Evolutionary conservation across 2,888 invertebrate genomes (phyloP), one percentile per base, ranked within the genome.

Genomic region (Zhuqinia jingwanae): DNA sequence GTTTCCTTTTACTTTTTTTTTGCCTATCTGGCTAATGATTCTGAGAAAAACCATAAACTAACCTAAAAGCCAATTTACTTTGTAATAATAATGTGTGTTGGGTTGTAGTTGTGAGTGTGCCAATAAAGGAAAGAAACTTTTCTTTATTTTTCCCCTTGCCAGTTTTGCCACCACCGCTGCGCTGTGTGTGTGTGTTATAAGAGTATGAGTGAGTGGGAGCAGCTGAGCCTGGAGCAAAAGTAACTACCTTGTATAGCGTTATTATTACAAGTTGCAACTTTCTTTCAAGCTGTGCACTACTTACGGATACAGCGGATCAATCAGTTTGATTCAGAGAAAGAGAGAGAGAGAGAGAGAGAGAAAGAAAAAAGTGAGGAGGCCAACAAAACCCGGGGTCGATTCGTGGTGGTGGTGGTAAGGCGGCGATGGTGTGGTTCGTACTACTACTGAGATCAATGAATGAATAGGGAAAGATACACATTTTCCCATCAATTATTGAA

Each of bases 401-500:
- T 36, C 27, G 63, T 63, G 63, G 30, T 20, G 63, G 8, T 13
- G 30, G 58, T n/a, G 20, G 56, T 20, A 50, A n/a, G n/a, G 6
- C n/a, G 65, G 65, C 25, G 65, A 42, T 65, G 36, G 68, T 45
- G 68, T 68, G 68, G 68, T 47, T 36, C 36, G 8, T 36, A 36
- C 36, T n/a, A n/a, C n/a, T n/a, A n/a, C n/a, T 36, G 5, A 27
- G 68, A 36, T 36, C 5, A 36, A 3, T 36, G 36, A 36, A 36
- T 36, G 73, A 73, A 73, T 58, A 36, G 70, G 68, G 85, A 85
- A 58, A 84, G 70, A 73, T 77, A 78, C 77, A 85, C 85, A 85
- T 85, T 85, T 85, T 70, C 78, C 78, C 78, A 70, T 68, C 85
- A 85, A 85, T 85, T 85, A 85, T 78, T 85, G 78, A 78, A 68